Conservation (phyloP, 2,888 invertebrate genomes). For the Apodemia mormo region DNA sequence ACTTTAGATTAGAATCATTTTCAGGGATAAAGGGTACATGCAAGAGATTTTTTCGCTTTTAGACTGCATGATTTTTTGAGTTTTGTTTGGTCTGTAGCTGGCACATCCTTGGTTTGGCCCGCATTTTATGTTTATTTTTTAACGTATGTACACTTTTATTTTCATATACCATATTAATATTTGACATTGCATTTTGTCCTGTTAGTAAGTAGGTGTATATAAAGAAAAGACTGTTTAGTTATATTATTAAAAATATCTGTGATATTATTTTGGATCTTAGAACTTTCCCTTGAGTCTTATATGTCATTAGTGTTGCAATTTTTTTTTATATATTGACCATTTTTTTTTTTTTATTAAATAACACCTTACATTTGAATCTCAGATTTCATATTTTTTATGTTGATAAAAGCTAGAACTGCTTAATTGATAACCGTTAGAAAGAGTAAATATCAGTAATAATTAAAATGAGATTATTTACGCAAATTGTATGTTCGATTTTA, state of each 20-base stretch:
- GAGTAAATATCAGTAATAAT: not conserved
- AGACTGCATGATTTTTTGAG: slow-evolving; percentile 67
- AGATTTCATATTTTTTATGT: not conserved
- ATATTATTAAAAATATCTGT: slow-evolving; percentile 49
- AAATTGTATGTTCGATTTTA: no score
- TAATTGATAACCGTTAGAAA: not conserved
- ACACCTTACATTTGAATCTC: not conserved
- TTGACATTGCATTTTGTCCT: slow-evolving; percentile 47
- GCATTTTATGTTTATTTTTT: slow-evolving; percentile 55
- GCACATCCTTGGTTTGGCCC: slow-evolving; percentile 80
- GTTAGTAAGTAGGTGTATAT: not conserved
- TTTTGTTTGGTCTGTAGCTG: slow-evolving; percentile 73
- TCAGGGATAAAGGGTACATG: slow-evolving; percentile 43
- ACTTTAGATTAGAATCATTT: not conserved
- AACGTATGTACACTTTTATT: slow-evolving; percentile 29
- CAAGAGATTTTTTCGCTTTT: slow-evolving; percentile 60
- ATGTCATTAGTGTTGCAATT: not conserved
- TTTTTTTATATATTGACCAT: no score
- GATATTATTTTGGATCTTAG: slow-evolving; percentile 56
- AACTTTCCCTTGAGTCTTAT: slow-evolving; percentile 24
- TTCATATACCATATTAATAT: slow-evolving; percentile 34
- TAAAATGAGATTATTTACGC: not conserved
- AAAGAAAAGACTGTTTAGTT: slow-evolving; percentile 17
- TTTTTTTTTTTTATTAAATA: no score
- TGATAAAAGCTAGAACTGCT: not conserved